Conservation (phyloP, 2,113 vertebrate species). For the Tragelaphus scriptus region DNA sequence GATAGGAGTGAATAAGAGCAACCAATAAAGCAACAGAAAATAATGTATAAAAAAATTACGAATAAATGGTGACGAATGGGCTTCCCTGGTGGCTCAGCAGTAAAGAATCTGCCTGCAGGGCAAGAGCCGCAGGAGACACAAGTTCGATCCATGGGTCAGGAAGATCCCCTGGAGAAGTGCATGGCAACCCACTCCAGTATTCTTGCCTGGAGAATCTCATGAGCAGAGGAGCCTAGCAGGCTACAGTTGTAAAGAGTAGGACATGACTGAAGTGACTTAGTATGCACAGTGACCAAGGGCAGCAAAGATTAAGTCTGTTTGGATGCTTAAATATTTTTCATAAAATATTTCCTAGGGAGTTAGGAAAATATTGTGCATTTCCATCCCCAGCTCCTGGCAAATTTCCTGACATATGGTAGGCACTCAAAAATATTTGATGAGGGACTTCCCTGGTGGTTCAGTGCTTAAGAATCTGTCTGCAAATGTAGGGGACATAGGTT, state of each 20-base stretch:
- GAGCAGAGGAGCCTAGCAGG: background rate
- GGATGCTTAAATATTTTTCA: background rate
- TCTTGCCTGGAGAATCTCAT: background rate
- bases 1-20: slow-evolving; percentile 74
- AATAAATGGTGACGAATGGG: background rate
- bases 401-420: background rate
- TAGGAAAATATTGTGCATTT: background rate
- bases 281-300: background rate
- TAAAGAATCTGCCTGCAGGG: background rate
- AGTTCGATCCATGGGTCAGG: background rate
- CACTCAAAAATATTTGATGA: slow-evolving; percentile 52
- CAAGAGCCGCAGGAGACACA: background rate
- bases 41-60: background rate
- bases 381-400: background rate
- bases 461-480: background rate
- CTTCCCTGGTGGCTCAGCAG: background rate
- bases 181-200: background rate
- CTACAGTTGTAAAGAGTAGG: background rate
- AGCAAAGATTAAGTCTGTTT: background rate
- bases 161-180: background rate
- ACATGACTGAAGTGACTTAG: background rate
- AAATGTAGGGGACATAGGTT: background rate
- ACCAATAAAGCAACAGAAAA: slow-evolving; percentile 75
- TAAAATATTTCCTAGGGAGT: background rate
- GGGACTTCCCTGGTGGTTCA: background rate